phyloP scores from a whole-genome alignment of 1,140 invertebrate species.

The Mizuhopecten yessoensis region DNA sequence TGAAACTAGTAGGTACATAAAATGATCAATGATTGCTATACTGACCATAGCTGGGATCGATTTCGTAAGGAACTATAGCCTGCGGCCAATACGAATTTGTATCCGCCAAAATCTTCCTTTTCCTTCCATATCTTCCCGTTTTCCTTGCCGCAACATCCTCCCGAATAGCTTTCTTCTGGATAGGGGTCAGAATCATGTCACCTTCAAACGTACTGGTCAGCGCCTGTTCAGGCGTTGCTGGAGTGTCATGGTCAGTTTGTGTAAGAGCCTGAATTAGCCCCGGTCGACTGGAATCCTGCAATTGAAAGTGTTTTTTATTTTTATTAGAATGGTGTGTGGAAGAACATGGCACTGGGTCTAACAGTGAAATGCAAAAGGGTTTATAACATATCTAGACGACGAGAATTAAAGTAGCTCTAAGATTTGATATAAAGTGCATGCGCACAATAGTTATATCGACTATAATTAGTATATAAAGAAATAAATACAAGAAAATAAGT shows the following conservation, averaged over 20 bases:
- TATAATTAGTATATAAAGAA: no score
- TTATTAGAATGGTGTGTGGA: no score
- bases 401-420: no score
- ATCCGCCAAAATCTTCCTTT: background rate
- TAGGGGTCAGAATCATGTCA: background rate
- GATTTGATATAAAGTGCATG: no score
- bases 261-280: constrained; percentile 7
- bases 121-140: background rate
- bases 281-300: background rate
- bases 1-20: no score
- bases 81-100: background rate
- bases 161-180: background rate
- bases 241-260: background rate
- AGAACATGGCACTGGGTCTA: no score
- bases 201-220: background rate
- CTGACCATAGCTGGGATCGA: background rate
- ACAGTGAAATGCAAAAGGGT: no score
- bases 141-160: background rate
- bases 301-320: no score
- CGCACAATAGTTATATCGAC: no score
- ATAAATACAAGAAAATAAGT: no score
- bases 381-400: no score
- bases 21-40: background rate
- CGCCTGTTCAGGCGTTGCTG: background rate
- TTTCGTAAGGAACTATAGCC: constrained; percentile 4